These are phyloP conservation scores for Saccostrea echinata DNA, from an alignment of 1,140 invertebrate species.

Conservation along the genomic window DNA sequence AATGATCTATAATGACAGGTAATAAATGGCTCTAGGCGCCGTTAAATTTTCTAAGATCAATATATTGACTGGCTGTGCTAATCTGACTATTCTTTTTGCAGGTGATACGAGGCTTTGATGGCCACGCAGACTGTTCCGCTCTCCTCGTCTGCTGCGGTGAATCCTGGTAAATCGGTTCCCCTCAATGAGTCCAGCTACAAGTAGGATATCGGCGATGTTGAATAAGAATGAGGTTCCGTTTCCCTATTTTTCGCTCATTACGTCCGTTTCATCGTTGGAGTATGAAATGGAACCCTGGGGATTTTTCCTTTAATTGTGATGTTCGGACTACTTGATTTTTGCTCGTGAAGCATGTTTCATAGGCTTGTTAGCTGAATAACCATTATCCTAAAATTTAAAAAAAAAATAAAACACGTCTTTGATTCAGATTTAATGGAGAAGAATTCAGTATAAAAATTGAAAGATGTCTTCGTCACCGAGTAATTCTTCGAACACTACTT, in stretches of 20 bases:
- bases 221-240: constrained; percentile 31
- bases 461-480: neutral
- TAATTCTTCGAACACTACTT: constrained; percentile 10
- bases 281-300: constrained; percentile 28
- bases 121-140: neutral
- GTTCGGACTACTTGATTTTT: neutral
- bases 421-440: neutral
- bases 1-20: neutral
- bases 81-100: constrained; percentile 4
- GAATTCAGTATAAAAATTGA: neutral
- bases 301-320: constrained; percentile 3
- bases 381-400: neutral
- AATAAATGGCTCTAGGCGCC: neutral
- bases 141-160: neutral
- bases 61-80: neutral
- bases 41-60: constrained; percentile 9
- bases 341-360: neutral
- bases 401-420: neutral
- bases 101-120: neutral
- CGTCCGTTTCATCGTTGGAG: neutral
- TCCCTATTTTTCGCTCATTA: constrained; percentile 20
- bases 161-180: neutral
- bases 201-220: neutral
- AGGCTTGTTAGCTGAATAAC: neutral
- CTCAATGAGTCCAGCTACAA: neutral